Evolutionary conservation across 2,797 vertebrate genomes (phyloP).

Genomic region (Hipposideros larvatus): DNA sequence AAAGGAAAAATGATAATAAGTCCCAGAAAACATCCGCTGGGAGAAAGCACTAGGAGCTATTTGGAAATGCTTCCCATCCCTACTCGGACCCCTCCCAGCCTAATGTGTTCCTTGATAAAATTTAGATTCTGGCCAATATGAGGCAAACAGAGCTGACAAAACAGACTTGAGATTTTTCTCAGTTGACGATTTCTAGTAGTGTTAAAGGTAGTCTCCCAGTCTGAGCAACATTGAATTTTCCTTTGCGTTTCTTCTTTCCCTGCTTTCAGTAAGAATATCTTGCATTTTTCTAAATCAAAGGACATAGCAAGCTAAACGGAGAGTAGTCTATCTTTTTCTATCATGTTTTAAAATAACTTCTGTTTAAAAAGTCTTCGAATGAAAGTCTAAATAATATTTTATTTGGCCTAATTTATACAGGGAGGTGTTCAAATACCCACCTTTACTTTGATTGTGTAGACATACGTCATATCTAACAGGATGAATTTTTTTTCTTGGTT

Average conservation of each 20-base stretch:
- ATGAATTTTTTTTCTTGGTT: not conserved
- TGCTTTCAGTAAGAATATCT: conserved; percentile 22
- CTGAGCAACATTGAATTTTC: not conserved
- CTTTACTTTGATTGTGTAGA: not conserved
- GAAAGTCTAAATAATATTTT: not conserved
- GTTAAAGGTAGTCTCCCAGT: not conserved
- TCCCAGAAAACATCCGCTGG: not conserved
- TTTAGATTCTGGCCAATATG: not conserved
- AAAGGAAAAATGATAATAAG: not conserved
- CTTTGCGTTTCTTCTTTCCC: not conserved
- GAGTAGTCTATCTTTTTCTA: not conserved
- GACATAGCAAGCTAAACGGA: not conserved
- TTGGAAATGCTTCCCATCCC: not conserved
- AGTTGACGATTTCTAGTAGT: not conserved
- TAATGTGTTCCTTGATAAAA: not conserved
- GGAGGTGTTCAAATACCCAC: not conserved
- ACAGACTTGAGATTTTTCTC: not conserved
- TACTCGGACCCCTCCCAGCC: not conserved
- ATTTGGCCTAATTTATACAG: not conserved
- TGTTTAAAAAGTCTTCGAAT: conserved; percentile 13
- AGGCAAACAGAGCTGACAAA: not conserved
- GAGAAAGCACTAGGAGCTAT: not conserved
- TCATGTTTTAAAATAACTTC: not conserved
- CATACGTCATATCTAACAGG: not conserved
- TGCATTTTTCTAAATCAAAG: conserved; percentile 30